Evolutionary conservation across 2,888 invertebrate species (phyloP), one percentile per base, ranked within the genome.

Genomic region (Cataglyphis livida): DNA sequence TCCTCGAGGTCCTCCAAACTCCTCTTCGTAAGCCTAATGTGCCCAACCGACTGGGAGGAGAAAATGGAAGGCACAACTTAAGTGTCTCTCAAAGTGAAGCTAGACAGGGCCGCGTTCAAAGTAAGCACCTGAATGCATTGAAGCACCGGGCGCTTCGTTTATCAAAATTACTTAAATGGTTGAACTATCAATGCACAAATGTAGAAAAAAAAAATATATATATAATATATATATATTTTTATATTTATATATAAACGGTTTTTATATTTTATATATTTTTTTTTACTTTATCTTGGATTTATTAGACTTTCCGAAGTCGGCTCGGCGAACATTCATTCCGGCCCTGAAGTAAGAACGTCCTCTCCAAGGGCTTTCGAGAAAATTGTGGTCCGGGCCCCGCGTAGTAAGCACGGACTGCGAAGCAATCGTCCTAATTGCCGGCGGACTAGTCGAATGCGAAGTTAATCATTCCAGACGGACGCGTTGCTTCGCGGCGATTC

Each of bases 341-440:
- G 76, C 64, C 76, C 75, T 76, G 65, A 76, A 35, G 15, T n/a
- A 28, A 28, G 64, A 81, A 51, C 57, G 59, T 78, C 32, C 41
- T 78, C 70, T 1, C 12, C 54, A 78, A 84, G 85, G 71, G 86
- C 87, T 88, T 87, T 87, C 89, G 84, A 86, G 89, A 78, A 88
- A 87, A 89, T 89, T 85, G 89, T 87, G 84, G 82, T 81, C 71
- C 74, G 86, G 76, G 71, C 66, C 66, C 65, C 75, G 64, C 57
- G 82, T 68, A 21, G 68, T 73, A 83, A 73, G 65, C 71, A 61
- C 38, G 70, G 68, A 75, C 78, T 78, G 70, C 84, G 85, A 75
- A 84, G 89, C 90, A 90, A 91, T 91, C 90, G 88, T 86, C 86
- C 88, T 91, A 91, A 91, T 91, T 91, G 91, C 88, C 68, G 73